phyloP scores from a whole-genome alignment of 2,113 vertebrate species.

The Macroglossus sobrinus region DNA sequence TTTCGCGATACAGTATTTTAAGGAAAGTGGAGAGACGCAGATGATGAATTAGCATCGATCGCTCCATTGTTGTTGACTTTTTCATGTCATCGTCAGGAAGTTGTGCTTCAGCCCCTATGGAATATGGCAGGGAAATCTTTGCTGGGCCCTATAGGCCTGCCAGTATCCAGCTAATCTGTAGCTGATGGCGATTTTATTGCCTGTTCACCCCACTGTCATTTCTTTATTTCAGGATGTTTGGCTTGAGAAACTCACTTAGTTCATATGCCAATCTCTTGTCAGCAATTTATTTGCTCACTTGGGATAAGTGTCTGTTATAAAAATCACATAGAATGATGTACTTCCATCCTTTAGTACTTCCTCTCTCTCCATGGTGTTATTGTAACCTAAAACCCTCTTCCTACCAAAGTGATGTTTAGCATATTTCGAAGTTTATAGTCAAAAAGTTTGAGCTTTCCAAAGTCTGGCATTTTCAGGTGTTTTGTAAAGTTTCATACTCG shows the following conservation, averaged over 20 bases:
- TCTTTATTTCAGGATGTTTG: neutral
- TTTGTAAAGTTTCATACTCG: neutral
- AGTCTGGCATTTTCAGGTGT: neutral
- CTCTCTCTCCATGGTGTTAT: neutral
- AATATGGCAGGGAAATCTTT: neutral
- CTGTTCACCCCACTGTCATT: neutral
- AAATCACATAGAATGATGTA: neutral
- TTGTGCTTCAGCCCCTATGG: neutral
- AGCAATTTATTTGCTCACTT: slow-evolving; percentile 28
- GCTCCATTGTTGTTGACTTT: neutral
- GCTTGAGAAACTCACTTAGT: neutral
- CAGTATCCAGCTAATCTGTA: neutral
- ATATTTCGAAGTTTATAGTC: neutral
- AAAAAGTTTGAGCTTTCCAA: neutral
- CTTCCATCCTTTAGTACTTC: neutral
- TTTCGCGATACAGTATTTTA: neutral
- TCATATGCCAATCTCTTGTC: slow-evolving; percentile 18
- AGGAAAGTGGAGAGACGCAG: neutral
- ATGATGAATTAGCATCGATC: neutral
- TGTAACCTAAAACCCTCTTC: neutral
- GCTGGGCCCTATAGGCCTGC: neutral
- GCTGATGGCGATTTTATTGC: neutral
- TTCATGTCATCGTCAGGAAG: neutral
- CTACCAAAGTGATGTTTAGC: neutral
- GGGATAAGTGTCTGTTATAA: neutral